Conservation (phyloP, 2,797 vertebrate species). For the Numenius phaeopus region DNA sequence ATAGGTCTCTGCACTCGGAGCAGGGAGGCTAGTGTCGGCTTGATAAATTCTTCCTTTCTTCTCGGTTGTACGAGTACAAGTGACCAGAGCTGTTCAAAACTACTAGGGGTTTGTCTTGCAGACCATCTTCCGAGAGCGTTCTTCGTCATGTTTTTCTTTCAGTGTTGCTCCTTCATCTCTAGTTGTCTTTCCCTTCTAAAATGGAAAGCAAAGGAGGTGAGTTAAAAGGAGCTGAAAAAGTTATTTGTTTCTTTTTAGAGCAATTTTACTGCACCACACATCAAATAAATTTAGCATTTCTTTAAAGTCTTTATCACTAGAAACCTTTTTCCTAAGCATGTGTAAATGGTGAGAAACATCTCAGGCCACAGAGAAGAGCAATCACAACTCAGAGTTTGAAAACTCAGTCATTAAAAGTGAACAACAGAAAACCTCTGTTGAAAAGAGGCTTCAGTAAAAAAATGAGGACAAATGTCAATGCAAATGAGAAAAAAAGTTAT, state of each 20-base stretch:
- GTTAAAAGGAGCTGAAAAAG: not conserved
- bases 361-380: not conserved
- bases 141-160: not conserved
- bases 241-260: not conserved
- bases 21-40: constrained; percentile 46
- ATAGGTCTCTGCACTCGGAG: constrained; percentile 72
- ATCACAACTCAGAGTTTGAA: not conserved
- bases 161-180: not conserved
- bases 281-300: not conserved
- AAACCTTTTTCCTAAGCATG: not conserved
- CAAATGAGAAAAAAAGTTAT: not conserved
- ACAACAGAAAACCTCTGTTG: not conserved
- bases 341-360: not conserved
- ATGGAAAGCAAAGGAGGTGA: not conserved
- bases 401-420: not conserved
- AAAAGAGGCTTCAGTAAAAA: not conserved
- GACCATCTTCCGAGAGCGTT: not conserved
- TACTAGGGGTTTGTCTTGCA: constrained; percentile 29
- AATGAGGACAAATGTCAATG: not conserved
- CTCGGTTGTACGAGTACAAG: constrained; percentile 26
- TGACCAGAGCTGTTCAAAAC: constrained; percentile 69
- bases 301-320: not conserved
- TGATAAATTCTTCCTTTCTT: constrained; percentile 80
- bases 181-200: not conserved
- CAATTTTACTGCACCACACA: not conserved